phyloP scores from a whole-genome alignment of 2,113 vertebrate genomes.

The Pycnonotus jocosus region DNA sequence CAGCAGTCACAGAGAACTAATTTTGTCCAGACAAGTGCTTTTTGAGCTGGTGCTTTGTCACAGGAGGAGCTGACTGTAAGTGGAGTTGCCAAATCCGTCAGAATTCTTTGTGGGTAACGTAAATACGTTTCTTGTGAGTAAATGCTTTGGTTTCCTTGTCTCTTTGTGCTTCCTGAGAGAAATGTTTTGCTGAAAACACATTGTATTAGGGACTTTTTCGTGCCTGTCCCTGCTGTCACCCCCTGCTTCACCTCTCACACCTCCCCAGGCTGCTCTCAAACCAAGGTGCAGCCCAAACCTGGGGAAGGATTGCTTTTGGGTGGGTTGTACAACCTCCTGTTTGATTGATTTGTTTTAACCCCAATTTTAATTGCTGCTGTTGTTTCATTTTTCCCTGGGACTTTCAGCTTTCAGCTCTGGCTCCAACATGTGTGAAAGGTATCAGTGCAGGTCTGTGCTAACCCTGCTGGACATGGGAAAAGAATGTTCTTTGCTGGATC shows the following conservation, averaged over 20 bases:
- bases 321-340: not conserved
- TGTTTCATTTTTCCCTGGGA: not conserved
- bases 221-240: not conserved
- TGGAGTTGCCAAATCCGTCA: not conserved
- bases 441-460: not conserved
- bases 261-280: not conserved
- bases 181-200: not conserved
- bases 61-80: not conserved
- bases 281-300: not conserved
- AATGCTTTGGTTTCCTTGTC: not conserved
- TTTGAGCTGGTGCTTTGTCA: not conserved
- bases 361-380: not conserved
- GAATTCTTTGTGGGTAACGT: not conserved
- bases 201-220: not conserved
- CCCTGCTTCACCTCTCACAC: not conserved
- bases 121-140: not conserved
- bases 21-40: not conserved
- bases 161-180: slow-evolving; percentile 15
- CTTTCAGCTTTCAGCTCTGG: not conserved
- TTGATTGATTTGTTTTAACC: not conserved
- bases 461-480: not conserved
- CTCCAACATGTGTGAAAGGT: not conserved
- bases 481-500: not conserved
- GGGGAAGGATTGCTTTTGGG: not conserved
- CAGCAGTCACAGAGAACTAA: not conserved